phyloP scores from a whole-genome alignment of 1,140 invertebrate species.

The Aphelenchoides besseyi region DNA sequence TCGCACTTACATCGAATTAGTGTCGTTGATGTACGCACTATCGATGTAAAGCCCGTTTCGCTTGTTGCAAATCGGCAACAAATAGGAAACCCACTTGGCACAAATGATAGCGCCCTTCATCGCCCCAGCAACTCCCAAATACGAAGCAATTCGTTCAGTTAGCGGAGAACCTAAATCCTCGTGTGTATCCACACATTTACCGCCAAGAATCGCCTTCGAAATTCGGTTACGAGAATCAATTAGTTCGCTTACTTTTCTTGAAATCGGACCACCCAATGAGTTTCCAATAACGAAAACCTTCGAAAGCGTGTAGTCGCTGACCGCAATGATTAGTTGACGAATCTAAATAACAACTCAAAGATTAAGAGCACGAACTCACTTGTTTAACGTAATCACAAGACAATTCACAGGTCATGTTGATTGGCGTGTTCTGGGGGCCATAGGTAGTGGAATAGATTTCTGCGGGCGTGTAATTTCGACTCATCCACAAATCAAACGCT shows the following conservation, averaged over 20 bases:
- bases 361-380: slow-evolving; percentile 25
- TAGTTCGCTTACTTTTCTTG: slow-evolving; percentile 32
- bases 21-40: slow-evolving; percentile 23
- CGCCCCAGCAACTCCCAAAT: slow-evolving; percentile 21
- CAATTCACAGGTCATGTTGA: slow-evolving; percentile 57
- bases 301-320: slow-evolving; percentile 19
- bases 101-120: slow-evolving; percentile 10
- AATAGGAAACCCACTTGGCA: background rate
- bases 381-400: slow-evolving; percentile 57
- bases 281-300: slow-evolving; percentile 26
- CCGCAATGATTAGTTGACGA: slow-evolving; percentile 25
- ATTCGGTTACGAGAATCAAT: slow-evolving; percentile 33
- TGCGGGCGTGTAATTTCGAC: background rate
- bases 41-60: background rate
- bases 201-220: slow-evolving; percentile 33
- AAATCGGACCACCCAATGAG: slow-evolving; percentile 18
- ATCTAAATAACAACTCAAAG: slow-evolving; percentile 25
- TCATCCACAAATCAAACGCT: background rate
- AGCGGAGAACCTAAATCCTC: slow-evolving; percentile 23
- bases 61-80: slow-evolving; percentile 17
- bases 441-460: slow-evolving; percentile 24
- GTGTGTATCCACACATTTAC: slow-evolving; percentile 25
- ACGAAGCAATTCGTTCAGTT: slow-evolving; percentile 12
- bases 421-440: slow-evolving; percentile 56
- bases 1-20: slow-evolving; percentile 19